Base-by-base conservation (phyloP, 2,797 vertebrate species). In the Manis pentadactyla region DNA sequence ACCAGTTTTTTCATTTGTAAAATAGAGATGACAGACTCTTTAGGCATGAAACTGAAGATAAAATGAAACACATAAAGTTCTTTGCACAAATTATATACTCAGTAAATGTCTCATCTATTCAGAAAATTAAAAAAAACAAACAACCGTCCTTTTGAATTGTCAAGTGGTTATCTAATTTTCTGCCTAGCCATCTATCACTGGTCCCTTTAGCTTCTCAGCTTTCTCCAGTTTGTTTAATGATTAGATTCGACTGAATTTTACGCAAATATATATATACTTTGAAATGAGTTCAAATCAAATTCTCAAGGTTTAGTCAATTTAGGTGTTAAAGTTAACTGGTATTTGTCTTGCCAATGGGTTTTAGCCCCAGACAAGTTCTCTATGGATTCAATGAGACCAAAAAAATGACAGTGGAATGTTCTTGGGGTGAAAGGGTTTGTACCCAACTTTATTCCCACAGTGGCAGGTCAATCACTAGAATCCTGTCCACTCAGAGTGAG, bases 221-320 rank as follows among this genome's bases (percentile, higher is more conserved):
- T 93, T 94, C 34, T 84, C 46, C 21, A 90, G 53, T 64, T 57
- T 86, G 57, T 83, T 55, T 37, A 92, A 51, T 81, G 37, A 95
- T 37, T 91, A 42, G 25, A 69, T 74, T 95, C 14, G 82, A 17
- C 18, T 79, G 37, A 61, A 53, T 90, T 63, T 14, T 85, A 61
- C 42, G 51, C 5, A 87, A 74, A 79, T 91, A 59, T 92, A 77
- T 92, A 77, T 92, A 6, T 92, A 87, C 61, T 94, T 93, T 63
- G 34, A 86, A 92, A 81, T 51, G 34, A 90, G 23, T 78, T 88
- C 49, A 57, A 78, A 84, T 90, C 46, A 61, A 59, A 15, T 91
- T 79, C 66, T 94, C 51, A 73, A 75, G 42, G 73, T 94, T 95
- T 93, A 66, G 55, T 93, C 31, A 34, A 81, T 34, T 93, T 86